Conservation (phyloP, 2,888 invertebrate genomes). For the Erebia palarica region DNA sequence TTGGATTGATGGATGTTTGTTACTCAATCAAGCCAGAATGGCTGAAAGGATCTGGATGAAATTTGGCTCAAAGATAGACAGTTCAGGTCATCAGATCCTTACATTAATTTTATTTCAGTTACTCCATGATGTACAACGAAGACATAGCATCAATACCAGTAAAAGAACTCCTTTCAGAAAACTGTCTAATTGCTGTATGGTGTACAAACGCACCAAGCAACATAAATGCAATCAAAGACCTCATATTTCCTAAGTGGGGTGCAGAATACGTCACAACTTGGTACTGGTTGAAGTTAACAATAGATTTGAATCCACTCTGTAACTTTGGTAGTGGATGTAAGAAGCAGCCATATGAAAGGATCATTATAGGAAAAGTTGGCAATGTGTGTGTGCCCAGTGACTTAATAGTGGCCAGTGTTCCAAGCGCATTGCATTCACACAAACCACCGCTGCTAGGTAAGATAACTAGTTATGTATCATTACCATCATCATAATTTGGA, state of each 20-base stretch:
- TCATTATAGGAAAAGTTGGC: conserved; percentile 77
- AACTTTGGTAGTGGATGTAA: conserved; percentile 84
- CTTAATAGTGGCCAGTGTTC: conserved; percentile 89
- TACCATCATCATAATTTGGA: too few species aligned
- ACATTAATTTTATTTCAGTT: conserved; percentile 74
- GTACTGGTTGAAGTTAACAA: conserved; percentile 95
- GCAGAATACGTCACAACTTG: conserved; percentile 87
- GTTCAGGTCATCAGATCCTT: too few species aligned
- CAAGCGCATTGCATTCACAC: conserved; percentile 96
- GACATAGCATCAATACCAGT: conserved; percentile 88
- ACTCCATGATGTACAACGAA: conserved; percentile 90
- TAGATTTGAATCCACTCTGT: conserved; percentile 85
- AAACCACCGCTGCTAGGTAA: conserved; percentile 93
- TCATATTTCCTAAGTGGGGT: conserved; percentile 91
- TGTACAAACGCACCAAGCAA: conserved; percentile 93
- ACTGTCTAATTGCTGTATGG: conserved; percentile 92
- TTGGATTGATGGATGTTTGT: too few species aligned
- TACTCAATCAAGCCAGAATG: too few species aligned
- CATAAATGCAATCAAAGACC: conserved; percentile 84
- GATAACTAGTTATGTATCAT: conserved; percentile 27
- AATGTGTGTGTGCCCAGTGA: conserved; percentile 65
- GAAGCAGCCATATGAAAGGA: conserved; percentile 95
- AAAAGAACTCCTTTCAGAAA: conserved; percentile 80
- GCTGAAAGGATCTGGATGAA: too few species aligned
- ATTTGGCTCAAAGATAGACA: background rate